A percentile compares a stretch with the other conserved stretches of the same genome.
These are phyloP conservation scores for Mormyrus proboscirostris DNA, from an alignment of 2,797 vertebrate species.

Conservation along the genomic window DNA sequence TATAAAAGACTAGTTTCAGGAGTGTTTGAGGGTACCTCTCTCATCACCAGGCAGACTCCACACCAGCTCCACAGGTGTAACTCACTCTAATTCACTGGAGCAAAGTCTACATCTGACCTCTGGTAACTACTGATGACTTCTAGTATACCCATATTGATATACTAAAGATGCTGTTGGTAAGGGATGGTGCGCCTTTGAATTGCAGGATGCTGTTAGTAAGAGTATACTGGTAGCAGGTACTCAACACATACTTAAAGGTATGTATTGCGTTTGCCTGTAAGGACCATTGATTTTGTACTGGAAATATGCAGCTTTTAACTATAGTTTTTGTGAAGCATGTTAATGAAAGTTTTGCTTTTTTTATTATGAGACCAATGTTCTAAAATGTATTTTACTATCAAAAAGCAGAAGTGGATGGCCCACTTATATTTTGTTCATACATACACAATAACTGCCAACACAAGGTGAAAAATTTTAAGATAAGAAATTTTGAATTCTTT, in stretches of 20 bases:
- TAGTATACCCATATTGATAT: background rate
- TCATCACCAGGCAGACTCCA: background rate
- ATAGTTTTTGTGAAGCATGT: background rate
- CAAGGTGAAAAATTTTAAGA: background rate
- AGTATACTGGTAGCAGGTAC: background rate
- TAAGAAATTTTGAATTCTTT: conserved; percentile 1
- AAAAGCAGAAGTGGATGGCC: background rate
- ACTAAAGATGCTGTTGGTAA: background rate
- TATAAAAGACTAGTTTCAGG: background rate
- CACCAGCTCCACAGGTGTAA: background rate
- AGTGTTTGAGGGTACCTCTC: background rate
- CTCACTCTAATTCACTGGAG: background rate
- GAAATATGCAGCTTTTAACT: background rate
- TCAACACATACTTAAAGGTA: background rate
- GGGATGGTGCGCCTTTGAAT: background rate
- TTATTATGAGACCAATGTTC: background rate
- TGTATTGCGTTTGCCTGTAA: background rate
- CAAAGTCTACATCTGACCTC: background rate
- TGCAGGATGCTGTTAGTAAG: background rate
- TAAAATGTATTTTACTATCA: background rate
- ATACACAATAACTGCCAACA: background rate
- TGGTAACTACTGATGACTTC: background rate
- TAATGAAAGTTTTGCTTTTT: background rate
- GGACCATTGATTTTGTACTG: background rate
- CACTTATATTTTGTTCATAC: background rate